Base-by-base conservation (phyloP, 2,888 invertebrate species). In the Synanthedon myopaeformis region DNA sequence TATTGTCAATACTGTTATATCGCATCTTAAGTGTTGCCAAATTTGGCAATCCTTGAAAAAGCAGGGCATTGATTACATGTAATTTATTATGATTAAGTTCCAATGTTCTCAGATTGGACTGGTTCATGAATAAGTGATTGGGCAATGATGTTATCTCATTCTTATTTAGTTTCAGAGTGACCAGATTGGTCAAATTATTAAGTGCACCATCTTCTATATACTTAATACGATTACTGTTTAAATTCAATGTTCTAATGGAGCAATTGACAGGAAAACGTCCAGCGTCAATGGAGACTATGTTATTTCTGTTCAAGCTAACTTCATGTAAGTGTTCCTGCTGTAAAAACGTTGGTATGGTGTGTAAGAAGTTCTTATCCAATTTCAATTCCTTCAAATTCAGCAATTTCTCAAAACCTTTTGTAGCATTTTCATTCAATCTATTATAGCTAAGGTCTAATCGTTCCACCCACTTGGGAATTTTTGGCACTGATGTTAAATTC, bases 81-180 rank as follows among this genome's bases (percentile, higher is more conserved):
- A 98, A 77, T 63, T 92, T 92, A 77, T 97, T 98, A 65, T 93
- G 91, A 76, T 94, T 96, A 53, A 97, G 77, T 76, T 96, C 96
- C 90, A 96, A 79, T 68, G 91, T 90, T 75, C 91, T 92, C 17
- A 96, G 83, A 61, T 90, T 90, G 58, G 82, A 89, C 57, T 94
- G 89, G 66, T 91, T 89, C 61, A 88, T 89, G 71, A 96, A 95
- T 42, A 93, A 87, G 63, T 93, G 92, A 72, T 92, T 93, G n/a
- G 92, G 91, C 53, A 97, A 79, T 52, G 83, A 84, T 57, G 81
- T 81, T 57, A 94, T 85, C 61, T 89, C 91, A 89, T 97, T 97
- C 74, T 92, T 93, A 70, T 93, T 95, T 58, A 97, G 74, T 72
- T 94, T 94, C 57, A 97, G 83, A 61, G 92, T 91, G 62, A 91